Conservation (phyloP, 1,140 invertebrate genomes). For the Drosophila navojoa region DNA sequence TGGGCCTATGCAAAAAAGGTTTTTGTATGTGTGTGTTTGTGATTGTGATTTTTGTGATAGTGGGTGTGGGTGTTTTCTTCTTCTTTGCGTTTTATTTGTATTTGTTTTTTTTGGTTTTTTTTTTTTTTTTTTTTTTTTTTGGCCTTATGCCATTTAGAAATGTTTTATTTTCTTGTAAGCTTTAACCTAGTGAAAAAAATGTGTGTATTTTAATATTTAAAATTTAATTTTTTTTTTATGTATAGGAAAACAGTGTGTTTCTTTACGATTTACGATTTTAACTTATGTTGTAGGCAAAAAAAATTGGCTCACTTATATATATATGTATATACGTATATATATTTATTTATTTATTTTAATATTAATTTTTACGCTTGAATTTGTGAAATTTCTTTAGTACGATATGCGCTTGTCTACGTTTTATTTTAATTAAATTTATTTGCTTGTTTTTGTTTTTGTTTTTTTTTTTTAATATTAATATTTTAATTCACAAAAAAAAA, state of each 20-base stretch:
- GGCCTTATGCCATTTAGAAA: constrained; percentile 34
- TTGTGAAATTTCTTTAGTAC: constrained; percentile 57
- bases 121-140: constrained; percentile 38
- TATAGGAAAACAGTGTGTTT: constrained; percentile 50
- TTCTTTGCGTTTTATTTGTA: constrained; percentile 17
- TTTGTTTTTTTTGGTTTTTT: too few species aligned
- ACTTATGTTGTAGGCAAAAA: constrained; percentile 72
- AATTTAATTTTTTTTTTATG: constrained; percentile 37
- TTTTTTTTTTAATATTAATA: constrained; percentile 17
- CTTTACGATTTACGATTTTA: constrained; percentile 52
- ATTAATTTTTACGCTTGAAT: constrained; percentile 27
- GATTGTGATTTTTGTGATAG: not conserved
- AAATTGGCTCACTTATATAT: constrained; percentile 71
- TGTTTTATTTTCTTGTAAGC: constrained; percentile 41
- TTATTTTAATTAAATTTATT: constrained; percentile 13
- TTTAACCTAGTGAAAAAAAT: constrained; percentile 50
- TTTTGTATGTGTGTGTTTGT: constrained; percentile 28
- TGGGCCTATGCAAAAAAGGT: constrained; percentile 67
- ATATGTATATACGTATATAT: constrained; percentile 22
- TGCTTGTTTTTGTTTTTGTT: not conserved
- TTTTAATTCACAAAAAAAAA: constrained; percentile 56
- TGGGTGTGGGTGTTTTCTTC: constrained; percentile 13
- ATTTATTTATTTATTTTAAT: constrained; percentile 35
- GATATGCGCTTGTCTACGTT: constrained; percentile 45
- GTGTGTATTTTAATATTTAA: constrained; percentile 40